phyloP scores from a whole-genome alignment of 1,140 invertebrate species.

The Stegodyphus mimosarum region DNA sequence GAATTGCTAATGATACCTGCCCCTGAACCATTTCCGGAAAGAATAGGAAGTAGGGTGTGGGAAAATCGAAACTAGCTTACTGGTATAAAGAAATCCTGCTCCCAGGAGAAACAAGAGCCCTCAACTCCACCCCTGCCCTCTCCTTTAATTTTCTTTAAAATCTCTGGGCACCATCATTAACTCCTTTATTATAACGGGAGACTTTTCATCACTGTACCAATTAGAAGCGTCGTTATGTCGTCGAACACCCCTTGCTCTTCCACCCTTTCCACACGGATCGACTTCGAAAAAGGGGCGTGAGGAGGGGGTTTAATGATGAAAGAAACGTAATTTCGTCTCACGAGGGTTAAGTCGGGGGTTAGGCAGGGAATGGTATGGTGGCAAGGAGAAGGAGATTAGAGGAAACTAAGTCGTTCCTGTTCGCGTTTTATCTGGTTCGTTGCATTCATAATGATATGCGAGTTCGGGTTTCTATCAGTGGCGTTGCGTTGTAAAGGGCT shows the following conservation, averaged over 20 bases:
- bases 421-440: constrained; percentile 8
- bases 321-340: constrained; percentile 35
- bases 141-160: background rate
- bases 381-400: constrained; percentile 35
- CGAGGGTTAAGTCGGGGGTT: constrained; percentile 1
- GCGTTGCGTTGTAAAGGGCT: too few relatives aligned
- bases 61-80: too few relatives aligned
- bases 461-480: too few relatives aligned
- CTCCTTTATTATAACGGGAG: constrained; percentile 41
- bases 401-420: constrained; percentile 9
- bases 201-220: constrained; percentile 35
- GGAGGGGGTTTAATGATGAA: constrained; percentile 17
- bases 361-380: background rate
- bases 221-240: constrained; percentile 37
- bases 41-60: too few relatives aligned
- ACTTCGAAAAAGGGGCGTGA: background rate
- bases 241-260: background rate
- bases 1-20: too few relatives aligned
- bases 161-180: constrained; percentile 16
- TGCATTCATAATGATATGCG: constrained; percentile 18
- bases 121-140: background rate
- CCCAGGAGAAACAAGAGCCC: background rate
- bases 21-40: too few relatives aligned
- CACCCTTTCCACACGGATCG: too few relatives aligned
- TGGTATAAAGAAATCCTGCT: background rate